These are phyloP conservation scores for Cydia pomonella DNA, from an alignment of 1,140 invertebrate species.

Conservation along the genomic window DNA sequence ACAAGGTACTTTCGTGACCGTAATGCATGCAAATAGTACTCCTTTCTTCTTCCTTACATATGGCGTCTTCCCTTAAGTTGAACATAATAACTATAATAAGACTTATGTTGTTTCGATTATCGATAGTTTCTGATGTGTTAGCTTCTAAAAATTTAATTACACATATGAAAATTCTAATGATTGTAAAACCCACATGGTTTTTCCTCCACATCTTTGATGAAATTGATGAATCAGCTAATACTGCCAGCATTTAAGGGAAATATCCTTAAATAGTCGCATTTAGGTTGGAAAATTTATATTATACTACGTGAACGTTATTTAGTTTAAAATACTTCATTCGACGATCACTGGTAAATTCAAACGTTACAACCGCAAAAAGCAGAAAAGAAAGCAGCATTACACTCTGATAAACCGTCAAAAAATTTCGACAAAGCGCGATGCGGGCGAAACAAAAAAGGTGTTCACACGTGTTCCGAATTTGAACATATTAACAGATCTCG, in stretches of 20 bases:
- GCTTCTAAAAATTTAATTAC: too few species aligned
- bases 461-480: constrained; percentile 71
- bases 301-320: too few species aligned
- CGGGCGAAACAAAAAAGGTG: constrained; percentile 58
- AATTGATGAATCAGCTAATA: background rate
- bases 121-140: too few species aligned
- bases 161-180: background rate
- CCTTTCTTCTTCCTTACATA: too few species aligned
- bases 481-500: constrained; percentile 64
- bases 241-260: background rate
- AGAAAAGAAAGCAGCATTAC: constrained; percentile 15
- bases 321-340: too few species aligned
- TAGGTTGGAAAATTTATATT: too few species aligned
- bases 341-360: too few species aligned
- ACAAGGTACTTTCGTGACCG: background rate
- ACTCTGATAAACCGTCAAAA: constrained; percentile 28
- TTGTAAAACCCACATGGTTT: background rate
- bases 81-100: too few species aligned
- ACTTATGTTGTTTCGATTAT: too few species aligned
- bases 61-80: too few species aligned
- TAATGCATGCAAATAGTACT: background rate
- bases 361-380: background rate
- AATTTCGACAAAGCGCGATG: constrained; percentile 43
- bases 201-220: background rate
- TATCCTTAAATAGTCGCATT: background rate